Percentiles rank a stretch among this genome's conserved stretches.
Evolutionary conservation across 2,797 vertebrate genomes (phyloP).

Genomic region (Rousettus madagascariensis): DNA sequence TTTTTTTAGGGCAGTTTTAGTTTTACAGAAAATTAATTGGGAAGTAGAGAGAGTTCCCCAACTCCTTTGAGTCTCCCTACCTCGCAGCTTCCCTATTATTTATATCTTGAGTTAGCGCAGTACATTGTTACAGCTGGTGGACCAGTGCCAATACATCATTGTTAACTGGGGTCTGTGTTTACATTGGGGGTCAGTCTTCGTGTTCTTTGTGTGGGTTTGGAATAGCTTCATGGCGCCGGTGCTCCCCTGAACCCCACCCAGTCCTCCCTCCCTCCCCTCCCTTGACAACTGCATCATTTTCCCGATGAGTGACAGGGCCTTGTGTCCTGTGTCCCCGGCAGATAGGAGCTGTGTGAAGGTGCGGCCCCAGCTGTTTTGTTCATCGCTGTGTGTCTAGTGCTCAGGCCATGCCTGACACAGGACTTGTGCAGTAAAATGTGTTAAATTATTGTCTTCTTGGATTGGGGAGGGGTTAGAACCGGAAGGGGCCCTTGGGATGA

Average conservation of each 20-base stretch:
- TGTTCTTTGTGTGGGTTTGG: neutral
- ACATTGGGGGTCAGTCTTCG: neutral
- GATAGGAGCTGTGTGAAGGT: neutral
- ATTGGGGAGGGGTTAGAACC: neutral
- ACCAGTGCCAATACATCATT: neutral
- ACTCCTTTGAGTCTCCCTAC: neutral
- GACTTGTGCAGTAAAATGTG: neutral
- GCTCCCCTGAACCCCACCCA: too few species aligned
- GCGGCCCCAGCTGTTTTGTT: neutral
- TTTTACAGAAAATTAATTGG: neutral
- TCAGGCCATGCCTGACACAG: neutral
- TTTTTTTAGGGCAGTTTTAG: neutral
- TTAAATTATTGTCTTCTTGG: neutral
- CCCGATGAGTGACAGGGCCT: neutral
- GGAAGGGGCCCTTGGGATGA: neutral
- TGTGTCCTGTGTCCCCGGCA: neutral
- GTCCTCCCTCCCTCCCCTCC: too few species aligned
- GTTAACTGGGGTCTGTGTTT: neutral
- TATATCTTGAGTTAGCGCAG: neutral
- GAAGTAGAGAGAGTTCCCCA: neutral
- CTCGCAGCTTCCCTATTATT: neutral
- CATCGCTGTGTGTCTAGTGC: neutral
- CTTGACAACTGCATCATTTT: neutral
- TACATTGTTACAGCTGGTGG: neutral
- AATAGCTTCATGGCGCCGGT: neutral